Conservation (phyloP, 2,888 invertebrate species). For the Halictus quadricinctus region DNA sequence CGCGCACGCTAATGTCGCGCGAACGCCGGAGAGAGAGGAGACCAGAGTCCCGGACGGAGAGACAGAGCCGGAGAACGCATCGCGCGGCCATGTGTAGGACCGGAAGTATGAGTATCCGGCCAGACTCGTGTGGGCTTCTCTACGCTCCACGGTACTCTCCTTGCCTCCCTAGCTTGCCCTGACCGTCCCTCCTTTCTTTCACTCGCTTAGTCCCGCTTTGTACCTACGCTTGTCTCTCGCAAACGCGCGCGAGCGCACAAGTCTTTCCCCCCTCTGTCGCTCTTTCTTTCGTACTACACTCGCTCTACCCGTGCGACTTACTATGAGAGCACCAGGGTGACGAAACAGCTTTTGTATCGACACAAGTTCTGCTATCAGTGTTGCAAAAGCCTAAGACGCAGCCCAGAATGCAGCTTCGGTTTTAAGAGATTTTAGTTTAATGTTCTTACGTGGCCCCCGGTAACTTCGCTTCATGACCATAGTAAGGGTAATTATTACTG, state of each 20-base stretch:
- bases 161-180: conserved; percentile 37
- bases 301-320: not conserved
- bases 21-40: conserved; percentile 28
- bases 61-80: conserved; percentile 61
- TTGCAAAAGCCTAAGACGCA: not conserved
- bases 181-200: conserved; percentile 54
- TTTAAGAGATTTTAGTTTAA: too few species aligned
- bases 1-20: conserved; percentile 65
- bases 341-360: not conserved
- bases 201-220: conserved; percentile 54
- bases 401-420: not conserved
- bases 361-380: not conserved
- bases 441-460: too few species aligned
- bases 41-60: conserved; percentile 46
- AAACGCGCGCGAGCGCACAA: conserved; percentile 9
- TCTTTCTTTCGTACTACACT: not conserved
- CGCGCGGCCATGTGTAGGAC: conserved; percentile 81
- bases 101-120: conserved; percentile 83
- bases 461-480: not conserved
- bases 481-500: not conserved
- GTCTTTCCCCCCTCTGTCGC: not conserved
- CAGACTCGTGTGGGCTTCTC: conserved; percentile 82
- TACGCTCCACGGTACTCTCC: conserved; percentile 70
- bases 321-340: not conserved
- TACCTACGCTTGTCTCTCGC: conserved; percentile 43